Base-by-base conservation (phyloP, 2,797 vertebrate species). In the Micrastur ruficollis region DNA sequence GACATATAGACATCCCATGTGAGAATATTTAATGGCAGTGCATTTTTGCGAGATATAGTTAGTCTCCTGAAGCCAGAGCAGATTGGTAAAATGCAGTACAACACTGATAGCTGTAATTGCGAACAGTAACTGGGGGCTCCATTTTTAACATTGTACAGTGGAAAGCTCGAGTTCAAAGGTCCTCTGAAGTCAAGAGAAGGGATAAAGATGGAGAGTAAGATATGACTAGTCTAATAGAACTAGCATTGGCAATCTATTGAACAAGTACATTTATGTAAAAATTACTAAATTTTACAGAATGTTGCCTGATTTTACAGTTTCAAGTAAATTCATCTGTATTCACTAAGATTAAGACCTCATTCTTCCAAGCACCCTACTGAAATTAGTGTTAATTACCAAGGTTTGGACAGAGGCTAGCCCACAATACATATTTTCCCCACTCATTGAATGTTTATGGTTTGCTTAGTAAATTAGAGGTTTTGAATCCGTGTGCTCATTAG, bases 11-110 rank as follows among this genome's bases (percentile, higher is more conserved):
- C 80, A 83, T 90, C 86, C 88, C 81, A 14, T 81, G 42, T 40
- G 50, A 97, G 93, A 96, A 90, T 89, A 92, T 95, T 96, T 91
- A 76, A 94, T 93, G 90, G 72, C 38, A 79, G 58, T 79, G 59
- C 59, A 29, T 55, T 81, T 95, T 38, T 76, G 83, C 40, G 86
- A 90, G 59, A 66, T 34, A 17, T 8, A 59, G 11, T 76, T 76
- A 86, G 73, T 46, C 80, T 87, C 49, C 91, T 55, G 66, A 63
- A 90, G 95, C 58, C 42, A 17, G 44, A 86, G n/a, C 71, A 67
- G 56, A 46, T 31, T 88, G 83, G 50, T 70, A 80, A 92, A 87
- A 75, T 12, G 44, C 27, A 17, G 81, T 31, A 83, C 56, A 96
- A 50, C 67, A 84, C 42, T n/a, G 76, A 95, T 66, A 95, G 52